Conservation (phyloP, 2,797 vertebrate genomes). For the Taenioides sp. region DNA sequence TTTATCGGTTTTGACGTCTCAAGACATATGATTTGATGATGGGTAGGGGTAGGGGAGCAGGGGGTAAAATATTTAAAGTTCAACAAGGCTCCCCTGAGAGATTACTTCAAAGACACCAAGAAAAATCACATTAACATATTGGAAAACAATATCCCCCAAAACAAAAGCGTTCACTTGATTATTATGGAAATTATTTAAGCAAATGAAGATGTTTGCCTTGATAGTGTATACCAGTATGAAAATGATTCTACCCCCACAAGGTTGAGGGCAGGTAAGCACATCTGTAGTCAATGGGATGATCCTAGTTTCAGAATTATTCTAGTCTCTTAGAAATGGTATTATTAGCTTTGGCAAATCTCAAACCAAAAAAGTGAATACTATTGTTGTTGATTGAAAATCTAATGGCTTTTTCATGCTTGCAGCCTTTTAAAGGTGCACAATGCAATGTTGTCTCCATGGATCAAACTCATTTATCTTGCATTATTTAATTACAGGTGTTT, state of each 20-base stretch:
- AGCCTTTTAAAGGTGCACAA: background rate
- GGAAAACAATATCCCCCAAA: slow-evolving; percentile 73
- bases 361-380: background rate
- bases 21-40: slow-evolving; percentile 64
- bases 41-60: slow-evolving; percentile 46
- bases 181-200: slow-evolving; percentile 66
- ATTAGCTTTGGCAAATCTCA: background rate
- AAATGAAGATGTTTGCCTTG: slow-evolving; percentile 47
- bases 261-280: slow-evolving; percentile 16
- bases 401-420: background rate
- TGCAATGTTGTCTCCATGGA: background rate
- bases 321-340: background rate
- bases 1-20: slow-evolving; percentile 70
- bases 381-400: background rate
- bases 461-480: background rate
- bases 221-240: slow-evolving; percentile 6
- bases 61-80: slow-evolving; percentile 68
- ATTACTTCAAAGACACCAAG: slow-evolving; percentile 74
- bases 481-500: background rate
- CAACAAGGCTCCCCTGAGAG: slow-evolving; percentile 53
- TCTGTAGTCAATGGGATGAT: slow-evolving; percentile 38
- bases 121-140: slow-evolving; percentile 72
- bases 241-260: slow-evolving; percentile 26
- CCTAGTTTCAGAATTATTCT: slow-evolving; percentile 1
- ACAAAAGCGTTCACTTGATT: slow-evolving; percentile 67